These are phyloP conservation scores for Alviniconcha marisindica DNA, from an alignment of 1,140 invertebrate species.

Conservation along the genomic window DNA sequence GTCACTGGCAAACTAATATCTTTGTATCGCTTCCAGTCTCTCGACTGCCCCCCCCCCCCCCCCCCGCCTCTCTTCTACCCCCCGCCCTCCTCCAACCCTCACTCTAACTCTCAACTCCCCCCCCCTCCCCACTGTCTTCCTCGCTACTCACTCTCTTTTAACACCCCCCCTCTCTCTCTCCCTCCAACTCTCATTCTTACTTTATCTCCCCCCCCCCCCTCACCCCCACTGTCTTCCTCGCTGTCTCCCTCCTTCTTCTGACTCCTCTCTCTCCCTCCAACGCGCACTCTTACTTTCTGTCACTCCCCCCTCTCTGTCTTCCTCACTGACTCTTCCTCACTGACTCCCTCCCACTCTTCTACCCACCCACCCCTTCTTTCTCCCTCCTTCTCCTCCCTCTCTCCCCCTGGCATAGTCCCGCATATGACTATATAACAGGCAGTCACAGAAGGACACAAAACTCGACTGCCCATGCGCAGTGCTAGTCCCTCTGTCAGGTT, in stretches of 20 bases:
- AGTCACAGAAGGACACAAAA: no score
- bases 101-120: background rate
- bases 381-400: background rate
- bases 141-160: background rate
- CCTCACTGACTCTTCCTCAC: background rate
- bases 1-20: no score
- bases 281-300: no score
- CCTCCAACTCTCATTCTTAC: background rate
- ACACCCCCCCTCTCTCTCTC: background rate
- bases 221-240: background rate
- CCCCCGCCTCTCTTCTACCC: no score
- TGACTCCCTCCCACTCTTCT: background rate
- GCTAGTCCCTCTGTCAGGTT: no score
- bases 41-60: no score
- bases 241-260: background rate
- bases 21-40: no score
- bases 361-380: background rate
- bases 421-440: no score
- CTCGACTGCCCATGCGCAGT: no score
- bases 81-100: background rate
- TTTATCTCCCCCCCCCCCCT: slow-evolving; percentile 4
- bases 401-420: no score
- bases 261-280: background rate
- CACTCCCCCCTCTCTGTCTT: no score
- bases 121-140: background rate